Conservation (phyloP, 2,888 invertebrate genomes). For the Spodoptera picta region DNA sequence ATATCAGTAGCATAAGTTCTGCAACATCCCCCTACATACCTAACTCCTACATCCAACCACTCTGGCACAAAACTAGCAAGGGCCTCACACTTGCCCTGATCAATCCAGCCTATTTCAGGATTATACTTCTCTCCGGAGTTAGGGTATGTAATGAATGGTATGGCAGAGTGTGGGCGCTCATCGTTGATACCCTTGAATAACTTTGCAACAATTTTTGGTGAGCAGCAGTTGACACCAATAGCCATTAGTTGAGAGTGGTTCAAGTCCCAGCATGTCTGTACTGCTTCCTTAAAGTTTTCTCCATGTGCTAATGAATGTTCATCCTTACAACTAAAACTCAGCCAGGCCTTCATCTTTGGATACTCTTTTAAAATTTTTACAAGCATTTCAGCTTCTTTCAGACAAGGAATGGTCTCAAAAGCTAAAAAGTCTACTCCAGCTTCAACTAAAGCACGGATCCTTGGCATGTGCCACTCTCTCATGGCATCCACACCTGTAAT, state of each 20-base stretch:
- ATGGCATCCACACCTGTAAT: slow-evolving; percentile 89
- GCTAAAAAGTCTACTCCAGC: slow-evolving; percentile 95
- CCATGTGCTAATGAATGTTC: slow-evolving; percentile 91
- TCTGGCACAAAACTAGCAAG: slow-evolving; percentile 91
- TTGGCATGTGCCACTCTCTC: slow-evolving; percentile 94
- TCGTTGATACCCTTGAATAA: slow-evolving; percentile 75
- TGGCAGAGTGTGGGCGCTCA: slow-evolving; percentile 61
- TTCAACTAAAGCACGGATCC: slow-evolving; percentile 92
- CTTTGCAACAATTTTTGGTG: slow-evolving; percentile 73
- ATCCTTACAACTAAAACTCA: slow-evolving; percentile 94
- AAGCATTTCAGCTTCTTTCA: slow-evolving; percentile 93
- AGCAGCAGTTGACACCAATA: slow-evolving; percentile 95
- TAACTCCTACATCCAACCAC: slow-evolving; percentile 94
- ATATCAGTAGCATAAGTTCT: slow-evolving; percentile 94
- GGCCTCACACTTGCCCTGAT: slow-evolving; percentile 89
- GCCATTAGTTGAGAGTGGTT: slow-evolving; percentile 92
- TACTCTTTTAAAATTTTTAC: slow-evolving; percentile 93
- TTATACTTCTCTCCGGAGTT: slow-evolving; percentile 95
- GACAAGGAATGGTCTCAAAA: slow-evolving; percentile 96
- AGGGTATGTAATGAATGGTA: slow-evolving; percentile 96
- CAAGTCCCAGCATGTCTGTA: slow-evolving; percentile 90
- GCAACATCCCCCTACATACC: slow-evolving; percentile 97
- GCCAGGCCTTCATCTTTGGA: slow-evolving; percentile 94
- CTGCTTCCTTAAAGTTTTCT: slow-evolving; percentile 91
- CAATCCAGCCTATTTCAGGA: slow-evolving; percentile 90